These are phyloP conservation scores for Lymantria monacha DNA, from an alignment of 2,888 invertebrate genomes.

Conservation along the genomic window DNA sequence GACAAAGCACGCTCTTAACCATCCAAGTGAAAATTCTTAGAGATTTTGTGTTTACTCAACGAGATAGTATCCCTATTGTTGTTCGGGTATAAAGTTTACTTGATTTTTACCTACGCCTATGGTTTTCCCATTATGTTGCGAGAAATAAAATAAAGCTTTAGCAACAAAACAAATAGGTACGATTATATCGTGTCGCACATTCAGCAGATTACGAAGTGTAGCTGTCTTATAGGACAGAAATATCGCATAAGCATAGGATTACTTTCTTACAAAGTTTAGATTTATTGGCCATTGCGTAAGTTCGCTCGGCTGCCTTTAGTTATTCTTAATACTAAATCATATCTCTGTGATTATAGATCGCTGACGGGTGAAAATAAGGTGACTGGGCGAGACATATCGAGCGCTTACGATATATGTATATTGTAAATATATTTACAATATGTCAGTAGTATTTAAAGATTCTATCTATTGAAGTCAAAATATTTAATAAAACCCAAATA, in stretches of 20 bases:
- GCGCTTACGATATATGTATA: too few species aligned
- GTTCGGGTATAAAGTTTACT: constrained; percentile 40
- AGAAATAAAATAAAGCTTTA: constrained; percentile 44
- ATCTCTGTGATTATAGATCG: constrained; percentile 62
- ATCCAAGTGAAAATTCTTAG: constrained; percentile 65
- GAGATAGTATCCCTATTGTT: constrained; percentile 47
- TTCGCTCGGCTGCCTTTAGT: constrained; percentile 64
- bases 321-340: constrained; percentile 75
- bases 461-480: too few species aligned
- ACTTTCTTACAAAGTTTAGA: constrained; percentile 76
- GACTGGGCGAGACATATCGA: constrained; percentile 32
- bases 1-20: constrained; percentile 69
- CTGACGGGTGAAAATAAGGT: constrained; percentile 57
- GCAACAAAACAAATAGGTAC: constrained; percentile 56
- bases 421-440: too few species aligned
- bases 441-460: too few species aligned
- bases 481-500: too few species aligned
- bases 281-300: constrained; percentile 74
- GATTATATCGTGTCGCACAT: constrained; percentile 58
- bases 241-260: constrained; percentile 71
- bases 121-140: constrained; percentile 47
- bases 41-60: constrained; percentile 56
- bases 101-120: constrained; percentile 45
- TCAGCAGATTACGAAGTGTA: constrained; percentile 65
- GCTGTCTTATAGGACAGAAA: constrained; percentile 65